Conservation (phyloP, 2,797 vertebrate genomes). For the Pangasius krempfi region DNA sequence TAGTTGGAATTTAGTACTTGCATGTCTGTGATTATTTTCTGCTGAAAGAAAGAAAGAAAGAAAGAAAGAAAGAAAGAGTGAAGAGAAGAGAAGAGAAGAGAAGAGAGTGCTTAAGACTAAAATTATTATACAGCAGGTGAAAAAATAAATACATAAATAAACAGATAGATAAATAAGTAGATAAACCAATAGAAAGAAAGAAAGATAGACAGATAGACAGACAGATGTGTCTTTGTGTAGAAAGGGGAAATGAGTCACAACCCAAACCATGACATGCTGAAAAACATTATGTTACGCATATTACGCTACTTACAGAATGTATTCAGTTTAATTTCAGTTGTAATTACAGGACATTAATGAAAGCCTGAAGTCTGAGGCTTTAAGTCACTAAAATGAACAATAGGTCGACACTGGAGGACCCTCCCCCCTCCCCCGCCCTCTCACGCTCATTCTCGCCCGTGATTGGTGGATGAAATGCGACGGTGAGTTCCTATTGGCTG, state of each 20-base stretch:
- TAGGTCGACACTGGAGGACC: not conserved
- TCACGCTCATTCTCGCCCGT: not conserved
- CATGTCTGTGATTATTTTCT: not conserved
- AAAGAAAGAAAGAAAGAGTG: too few relatives aligned
- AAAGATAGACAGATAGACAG: not conserved
- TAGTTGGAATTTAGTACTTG: not conserved
- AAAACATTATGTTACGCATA: not conserved
- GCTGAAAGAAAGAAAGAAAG: too few relatives aligned
- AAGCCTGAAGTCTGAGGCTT: not conserved
- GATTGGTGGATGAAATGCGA: conserved; percentile 40
- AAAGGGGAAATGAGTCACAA: not conserved
- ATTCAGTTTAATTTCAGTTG: too few relatives aligned
- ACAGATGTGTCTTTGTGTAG: not conserved
- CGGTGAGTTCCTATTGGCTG: conserved; percentile 38
- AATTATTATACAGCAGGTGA: too few relatives aligned
- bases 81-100: too few relatives aligned
- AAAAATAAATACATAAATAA: too few relatives aligned
- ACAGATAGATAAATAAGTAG: not conserved
- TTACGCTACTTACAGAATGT: too few relatives aligned
- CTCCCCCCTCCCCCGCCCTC: not conserved
- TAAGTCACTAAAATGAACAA: not conserved
- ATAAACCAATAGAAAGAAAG: not conserved
- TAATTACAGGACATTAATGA: not conserved
- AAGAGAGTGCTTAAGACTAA: too few relatives aligned
- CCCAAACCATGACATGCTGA: not conserved